Conservation (phyloP, 2,113 vertebrate species). For the Psilopsiagon aymara region DNA sequence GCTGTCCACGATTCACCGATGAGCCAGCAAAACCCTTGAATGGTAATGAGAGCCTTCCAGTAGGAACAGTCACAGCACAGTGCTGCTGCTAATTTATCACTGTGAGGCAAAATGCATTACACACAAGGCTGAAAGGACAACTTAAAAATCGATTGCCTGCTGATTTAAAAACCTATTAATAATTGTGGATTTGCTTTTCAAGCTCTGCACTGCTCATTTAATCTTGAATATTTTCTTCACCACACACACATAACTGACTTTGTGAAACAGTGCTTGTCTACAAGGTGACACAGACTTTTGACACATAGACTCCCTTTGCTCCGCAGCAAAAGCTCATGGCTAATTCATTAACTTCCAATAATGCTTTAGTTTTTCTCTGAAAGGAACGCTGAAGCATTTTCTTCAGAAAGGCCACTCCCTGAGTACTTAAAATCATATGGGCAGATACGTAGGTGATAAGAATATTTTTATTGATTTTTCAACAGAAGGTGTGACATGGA, state of each 20-base stretch:
- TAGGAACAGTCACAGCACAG: conserved; percentile 8
- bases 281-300: neutral
- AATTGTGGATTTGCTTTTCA: conserved; percentile 28
- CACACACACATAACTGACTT: neutral
- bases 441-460: neutral
- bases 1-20: conserved; percentile 21
- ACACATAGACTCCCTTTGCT: neutral
- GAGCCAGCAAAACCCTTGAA: conserved; percentile 54
- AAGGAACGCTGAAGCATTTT: neutral
- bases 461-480: neutral
- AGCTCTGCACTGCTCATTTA: conserved; percentile 15
- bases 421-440: neutral
- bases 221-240: conserved; percentile 23
- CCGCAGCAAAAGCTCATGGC: neutral
- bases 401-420: neutral
- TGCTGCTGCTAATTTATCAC: conserved; percentile 29
- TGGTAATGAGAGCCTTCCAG: conserved; percentile 53
- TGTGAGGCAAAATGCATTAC: neutral
- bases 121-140: conserved; percentile 48
- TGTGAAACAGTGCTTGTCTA: neutral
- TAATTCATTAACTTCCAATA: neutral
- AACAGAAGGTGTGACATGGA: neutral
- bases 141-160: conserved; percentile 39
- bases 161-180: conserved; percentile 56
- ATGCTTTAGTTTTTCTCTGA: neutral